Base-by-base conservation (phyloP, 2,113 vertebrate species). In the Labeo catla region DNA sequence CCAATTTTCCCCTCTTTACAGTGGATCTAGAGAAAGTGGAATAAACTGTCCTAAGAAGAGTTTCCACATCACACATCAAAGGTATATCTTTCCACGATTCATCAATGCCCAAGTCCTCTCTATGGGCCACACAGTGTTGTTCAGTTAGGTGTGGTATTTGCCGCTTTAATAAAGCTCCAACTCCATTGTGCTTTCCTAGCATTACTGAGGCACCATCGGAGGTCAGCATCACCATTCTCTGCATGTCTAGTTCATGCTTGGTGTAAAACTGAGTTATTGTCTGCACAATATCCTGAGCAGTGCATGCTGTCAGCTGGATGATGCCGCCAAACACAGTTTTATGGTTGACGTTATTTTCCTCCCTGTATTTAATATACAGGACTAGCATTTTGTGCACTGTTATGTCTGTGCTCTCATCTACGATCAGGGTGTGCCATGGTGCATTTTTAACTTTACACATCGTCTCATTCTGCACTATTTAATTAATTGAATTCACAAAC, bases 71-170 rank as follows among this genome's bases (percentile, higher is more conserved):
- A 45, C 19, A 1, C 76, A 84, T 76, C 47, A 85, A 47, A 78
- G 54, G 47, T 3, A 86, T 70, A 49, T 63, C 23, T 83, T 78
- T 84, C 84, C 86, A 86, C 9, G 85, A 73, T 36, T 89, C 87
- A 84, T 81, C 76, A 81, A 86, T 84, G 4, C 84, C 86, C 70
- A 89, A 76, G 72, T 89, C 89, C 76, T 90, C 87, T 66, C 86
- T 68, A 81, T 84, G 86, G 61, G 86, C 76, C 9, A 90, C 83
- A 36, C 81, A 84, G 83, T 34, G 66, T 39, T 39, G 39, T 39
- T 39, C 39, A 39, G 39, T 39, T 39, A 39, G 39, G 39, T 39
- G 39, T 39, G 39, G 86, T 68, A 90, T 79, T 43, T 85, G 85
- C 9, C 59, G 23, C 59, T 79, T 90, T 47, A 90, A 61, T 70